Conservation (phyloP, 92 coral and sea anemone genomes). For the Scolanthus callimorphus region DNA sequence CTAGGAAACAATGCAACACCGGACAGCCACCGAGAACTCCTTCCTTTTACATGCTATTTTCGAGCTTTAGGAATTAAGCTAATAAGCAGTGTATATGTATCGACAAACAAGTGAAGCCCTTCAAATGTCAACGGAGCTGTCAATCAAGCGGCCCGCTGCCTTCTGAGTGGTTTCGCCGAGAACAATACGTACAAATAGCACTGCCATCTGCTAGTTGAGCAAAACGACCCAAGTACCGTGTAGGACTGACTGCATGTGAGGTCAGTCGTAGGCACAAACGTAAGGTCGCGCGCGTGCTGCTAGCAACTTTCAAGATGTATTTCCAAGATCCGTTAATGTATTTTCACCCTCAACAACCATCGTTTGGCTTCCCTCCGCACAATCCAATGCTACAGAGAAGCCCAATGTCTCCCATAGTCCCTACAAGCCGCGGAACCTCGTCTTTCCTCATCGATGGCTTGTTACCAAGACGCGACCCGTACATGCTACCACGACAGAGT, state of each 20-base stretch:
- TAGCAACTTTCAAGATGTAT: constrained; percentile 17
- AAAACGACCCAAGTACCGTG: not conserved
- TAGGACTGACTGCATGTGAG: not conserved
- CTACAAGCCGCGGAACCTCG: not conserved
- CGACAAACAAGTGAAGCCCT: constrained; percentile 44
- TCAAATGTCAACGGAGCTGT: constrained; percentile 39
- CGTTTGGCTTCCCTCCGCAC: constrained; percentile 20
- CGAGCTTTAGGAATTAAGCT: constrained; percentile 45
- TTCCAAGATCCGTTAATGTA: constrained; percentile 33
- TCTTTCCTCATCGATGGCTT: constrained; percentile 33
- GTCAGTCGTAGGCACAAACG: too few species aligned
- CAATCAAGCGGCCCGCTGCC: constrained; percentile 48
- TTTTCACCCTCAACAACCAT: constrained; percentile 31
- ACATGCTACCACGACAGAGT: constrained; percentile 23
- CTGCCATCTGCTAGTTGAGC: constrained; percentile 32
- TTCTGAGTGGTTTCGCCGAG: constrained; percentile 47
- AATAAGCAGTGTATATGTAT: constrained; percentile 47
- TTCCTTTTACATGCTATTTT: constrained; percentile 35
- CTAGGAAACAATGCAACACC: constrained; percentile 14
- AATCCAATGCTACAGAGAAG: constrained; percentile 31
- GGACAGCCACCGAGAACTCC: constrained; percentile 23
- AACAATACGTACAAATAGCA: constrained; percentile 38
- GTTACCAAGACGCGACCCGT: constrained; percentile 15
- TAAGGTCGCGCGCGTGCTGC: too few species aligned
- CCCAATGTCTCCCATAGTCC: constrained; percentile 10